Conservation (phyloP, 2,113 vertebrate species). For the Ariopsis seemanni region DNA sequence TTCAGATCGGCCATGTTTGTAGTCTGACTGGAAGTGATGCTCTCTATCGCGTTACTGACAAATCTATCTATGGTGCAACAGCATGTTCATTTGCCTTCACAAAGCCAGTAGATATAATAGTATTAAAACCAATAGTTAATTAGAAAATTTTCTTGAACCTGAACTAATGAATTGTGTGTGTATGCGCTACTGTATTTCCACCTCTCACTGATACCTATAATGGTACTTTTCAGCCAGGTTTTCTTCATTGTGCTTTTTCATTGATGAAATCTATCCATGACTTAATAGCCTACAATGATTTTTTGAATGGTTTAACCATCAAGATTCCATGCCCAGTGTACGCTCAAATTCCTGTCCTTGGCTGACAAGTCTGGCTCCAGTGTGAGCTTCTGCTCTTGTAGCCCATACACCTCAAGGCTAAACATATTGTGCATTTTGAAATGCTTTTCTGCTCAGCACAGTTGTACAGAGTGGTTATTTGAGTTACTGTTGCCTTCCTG, state of each 20-base stretch:
- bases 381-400: not conserved
- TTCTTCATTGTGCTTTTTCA: not conserved
- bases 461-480: not conserved
- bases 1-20: no score
- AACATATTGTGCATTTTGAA: not conserved
- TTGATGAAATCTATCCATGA: not conserved
- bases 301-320: not conserved
- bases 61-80: no score
- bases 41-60: no score
- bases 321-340: not conserved
- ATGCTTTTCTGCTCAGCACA: not conserved
- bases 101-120: conserved; percentile 1
- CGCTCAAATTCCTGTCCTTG: not conserved
- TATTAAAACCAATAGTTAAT: not conserved
- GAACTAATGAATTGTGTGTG: not conserved
- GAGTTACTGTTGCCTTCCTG: not conserved
- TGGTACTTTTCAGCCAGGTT: not conserved
- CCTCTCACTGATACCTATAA: not conserved
- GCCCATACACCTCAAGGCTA: not conserved
- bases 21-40: no score
- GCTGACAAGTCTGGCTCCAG: not conserved
- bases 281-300: not conserved
- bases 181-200: not conserved
- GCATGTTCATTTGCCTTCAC: not conserved
- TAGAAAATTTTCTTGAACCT: not conserved